phyloP scores from a whole-genome alignment of 1,140 invertebrate species.

The Paramacrobiotus metropolitanus region DNA sequence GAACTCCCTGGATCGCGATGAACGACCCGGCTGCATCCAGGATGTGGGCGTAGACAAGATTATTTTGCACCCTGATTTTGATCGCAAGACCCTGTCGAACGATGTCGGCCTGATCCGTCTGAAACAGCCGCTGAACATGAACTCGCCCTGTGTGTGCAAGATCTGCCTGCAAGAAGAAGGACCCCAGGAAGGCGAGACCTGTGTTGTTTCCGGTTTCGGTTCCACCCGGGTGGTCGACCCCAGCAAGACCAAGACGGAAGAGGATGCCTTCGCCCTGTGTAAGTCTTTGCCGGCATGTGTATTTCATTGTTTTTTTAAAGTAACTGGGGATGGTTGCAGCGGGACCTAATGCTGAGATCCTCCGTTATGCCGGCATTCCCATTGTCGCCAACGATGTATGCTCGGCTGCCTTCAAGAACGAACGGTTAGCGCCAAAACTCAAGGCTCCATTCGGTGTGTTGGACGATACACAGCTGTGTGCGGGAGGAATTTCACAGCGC shows the following conservation, averaged over 20 bases:
- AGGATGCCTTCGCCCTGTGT: slow-evolving; percentile 2
- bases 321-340: background rate
- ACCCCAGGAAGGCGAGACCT: slow-evolving; percentile 4
- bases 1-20: background rate
- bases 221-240: background rate
- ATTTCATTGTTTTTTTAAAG: too few species aligned
- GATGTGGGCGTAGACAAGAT: background rate
- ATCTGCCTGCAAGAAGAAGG: slow-evolving; percentile 4
- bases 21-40: background rate
- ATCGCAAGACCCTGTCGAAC: slow-evolving; percentile 1
- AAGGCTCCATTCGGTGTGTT: background rate
- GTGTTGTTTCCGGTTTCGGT: background rate
- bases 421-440: background rate
- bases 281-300: too few species aligned
- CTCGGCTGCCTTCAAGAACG: background rate
- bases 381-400: slow-evolving; percentile 2
- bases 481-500: background rate
- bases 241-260: background rate
- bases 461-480: background rate
- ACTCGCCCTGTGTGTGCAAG: slow-evolving; percentile 2
- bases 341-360: background rate
- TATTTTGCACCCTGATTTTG: background rate
- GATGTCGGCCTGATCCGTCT: background rate
- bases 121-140: background rate
- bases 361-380: background rate